Base-by-base conservation (phyloP, 2,797 vertebrate genomes). In the Enteromius trimaculatus region DNA sequence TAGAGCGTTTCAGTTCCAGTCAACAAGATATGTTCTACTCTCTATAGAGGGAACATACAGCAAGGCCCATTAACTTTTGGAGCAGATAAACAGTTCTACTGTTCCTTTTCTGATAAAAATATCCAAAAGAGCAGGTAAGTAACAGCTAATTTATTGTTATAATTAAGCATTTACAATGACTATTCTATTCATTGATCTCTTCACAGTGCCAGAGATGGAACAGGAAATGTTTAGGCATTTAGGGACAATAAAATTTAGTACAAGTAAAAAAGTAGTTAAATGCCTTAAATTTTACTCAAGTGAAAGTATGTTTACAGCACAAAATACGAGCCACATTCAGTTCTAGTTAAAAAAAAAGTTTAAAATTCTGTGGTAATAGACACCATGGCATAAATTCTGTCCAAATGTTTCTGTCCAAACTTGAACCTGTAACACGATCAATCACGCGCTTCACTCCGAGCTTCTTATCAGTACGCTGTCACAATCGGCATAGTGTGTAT, bases 401-500 rank as follows among this genome's bases (percentile, higher is more conserved):
- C 31, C 19, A 39, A 55, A 23, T 29, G n/a, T 21, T 31, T 44
- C 31, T 64, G n/a, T n/a, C n/a, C n/a, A n/a, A 58, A 58, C 66
- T 62, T 42, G 51, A 79, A 39, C n/a, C n/a, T 3, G 31, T 21
- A 71, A 71, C 26, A 37, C 11, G 11, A 42, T 44, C 26, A 29
- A 47, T 47, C 81, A 85, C 0, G 6, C 55, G 44, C 64, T 62
- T 81, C 47, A 75, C 44, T 55, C 26, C 29, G 70, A 83, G 47
- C 64, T 66, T n/a, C 34, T 79, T 81, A 86, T 86, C 23, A 6
- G 51, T 23, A 9, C 31, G 6, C 37, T 37, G 47, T 53, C 58
- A 82, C 31, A 51, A 53, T 26, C 4, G 4, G 60, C 71, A 66
- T 14, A 39, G 80, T 10, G 42, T 10, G 21, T 60, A 70, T 72